Conservation (phyloP, 2,113 vertebrate species). For the Ciconia maguari region DNA sequence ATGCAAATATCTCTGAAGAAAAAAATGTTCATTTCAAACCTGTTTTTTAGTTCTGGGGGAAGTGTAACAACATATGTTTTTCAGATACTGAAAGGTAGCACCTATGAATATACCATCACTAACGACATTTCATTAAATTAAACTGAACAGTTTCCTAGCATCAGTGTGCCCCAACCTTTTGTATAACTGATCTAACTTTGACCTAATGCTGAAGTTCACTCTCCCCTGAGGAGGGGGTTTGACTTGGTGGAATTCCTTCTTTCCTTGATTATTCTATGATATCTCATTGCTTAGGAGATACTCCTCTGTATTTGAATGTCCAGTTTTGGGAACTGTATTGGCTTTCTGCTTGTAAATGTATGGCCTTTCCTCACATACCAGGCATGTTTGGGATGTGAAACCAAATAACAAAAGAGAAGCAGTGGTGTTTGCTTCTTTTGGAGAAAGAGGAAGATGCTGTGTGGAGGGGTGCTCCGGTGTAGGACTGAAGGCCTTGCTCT, state of each 20-base stretch:
- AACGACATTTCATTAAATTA: neutral
- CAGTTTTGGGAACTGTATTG: neutral
- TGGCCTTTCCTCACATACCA: neutral
- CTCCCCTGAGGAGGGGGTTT: neutral
- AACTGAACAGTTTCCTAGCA: neutral
- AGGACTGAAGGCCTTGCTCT: neutral
- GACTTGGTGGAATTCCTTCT: neutral
- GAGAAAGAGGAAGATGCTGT: neutral
- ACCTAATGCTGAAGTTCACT: neutral
- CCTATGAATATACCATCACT: neutral
- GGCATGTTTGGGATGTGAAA: neutral
- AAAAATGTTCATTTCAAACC: neutral
- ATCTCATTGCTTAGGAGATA: neutral
- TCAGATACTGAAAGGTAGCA: neutral
- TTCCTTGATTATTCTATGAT: neutral
- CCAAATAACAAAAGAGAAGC: neutral
- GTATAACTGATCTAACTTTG: neutral
- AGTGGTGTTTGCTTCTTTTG: neutral
- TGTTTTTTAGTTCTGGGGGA: neutral
- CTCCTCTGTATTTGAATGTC: neutral
- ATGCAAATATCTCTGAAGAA: conserved; percentile 49
- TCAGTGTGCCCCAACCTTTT: neutral
- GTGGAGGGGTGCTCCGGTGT: neutral
- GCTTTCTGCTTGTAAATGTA: neutral
- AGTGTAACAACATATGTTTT: neutral